These are phyloP conservation scores for Girardinus metallicus DNA, from an alignment of 2,797 vertebrate genomes.

Conservation along the genomic window DNA sequence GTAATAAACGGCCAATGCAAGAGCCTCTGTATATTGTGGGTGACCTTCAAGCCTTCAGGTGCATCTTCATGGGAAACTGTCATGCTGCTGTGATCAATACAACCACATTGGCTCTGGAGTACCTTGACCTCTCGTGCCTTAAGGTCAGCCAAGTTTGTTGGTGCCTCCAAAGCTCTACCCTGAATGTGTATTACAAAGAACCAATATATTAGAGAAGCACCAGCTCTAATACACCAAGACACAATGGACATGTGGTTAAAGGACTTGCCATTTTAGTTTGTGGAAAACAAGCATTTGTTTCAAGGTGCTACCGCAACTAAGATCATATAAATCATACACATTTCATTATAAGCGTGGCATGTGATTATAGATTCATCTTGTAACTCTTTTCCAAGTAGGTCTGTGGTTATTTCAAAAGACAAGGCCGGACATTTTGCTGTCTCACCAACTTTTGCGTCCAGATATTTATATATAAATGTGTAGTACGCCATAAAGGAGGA, in stretches of 20 bases:
- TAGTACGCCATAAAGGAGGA: background rate
- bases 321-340: background rate
- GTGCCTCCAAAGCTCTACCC: background rate
- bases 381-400: background rate
- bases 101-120: background rate
- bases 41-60: constrained; percentile 3
- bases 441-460: background rate
- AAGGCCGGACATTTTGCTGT: background rate
- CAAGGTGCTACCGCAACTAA: background rate
- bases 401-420: background rate
- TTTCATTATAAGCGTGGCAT: background rate
- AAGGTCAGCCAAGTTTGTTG: background rate
- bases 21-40: background rate
- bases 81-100: constrained; percentile 2
- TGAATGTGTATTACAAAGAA: background rate
- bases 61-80: constrained; percentile 5
- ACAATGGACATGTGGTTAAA: background rate
- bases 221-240: background rate
- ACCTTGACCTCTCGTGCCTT: background rate
- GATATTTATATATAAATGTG: background rate
- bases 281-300: background rate
- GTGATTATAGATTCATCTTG: background rate
- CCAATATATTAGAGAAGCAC: background rate
- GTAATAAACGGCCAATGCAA: background rate
- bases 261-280: background rate